Base-by-base conservation (phyloP, 2,113 vertebrate genomes). In the Cephalopholis sonnerati region DNA sequence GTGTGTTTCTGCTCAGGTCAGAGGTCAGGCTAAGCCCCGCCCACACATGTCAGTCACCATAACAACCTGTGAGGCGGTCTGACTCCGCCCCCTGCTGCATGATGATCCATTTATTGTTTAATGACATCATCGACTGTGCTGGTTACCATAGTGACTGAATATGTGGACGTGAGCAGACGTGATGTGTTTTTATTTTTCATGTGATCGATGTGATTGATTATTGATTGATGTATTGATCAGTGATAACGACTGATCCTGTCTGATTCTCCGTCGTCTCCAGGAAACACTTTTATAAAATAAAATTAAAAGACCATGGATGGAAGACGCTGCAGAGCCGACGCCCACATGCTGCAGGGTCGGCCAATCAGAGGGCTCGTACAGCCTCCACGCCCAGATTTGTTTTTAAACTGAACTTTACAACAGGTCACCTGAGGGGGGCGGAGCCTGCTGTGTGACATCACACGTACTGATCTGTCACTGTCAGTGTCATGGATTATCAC, bases 121-220 rank as follows among this genome's bases (percentile, higher is more conserved):
- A 7, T 83, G 68, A 85, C 59, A 46, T 66, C 5, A 51, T 61
- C n/a, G 1, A 29, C 44, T 61, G 17, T 61, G 7, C 24, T 67
- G 48, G 61, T 75, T 75, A 22, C 63, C 65, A 65, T 75, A 29
- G 64, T 58, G 51, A 64, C 69, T 62, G 62, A 27, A 72, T 3
- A 61, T 61, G 41, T 74, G 15, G 50, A 10, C 11, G 2, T 46
- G 25, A 67, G 39, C 51, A 67, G 29, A 25, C 22, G 22, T 7
- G 13, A 46, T n/a, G 5, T 64, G 39, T 25, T 65, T 25, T 48
- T 54, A 53, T 18, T 53, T 55, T 44, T 9, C 50, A 80, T 48
- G 10, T 58, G 41, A 81, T 64, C 10, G 62, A 11, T 7, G 1
- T n/a, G n/a, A 53, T 68, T 17, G 27, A 68, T 6, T 53, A 41